These are phyloP conservation scores for Hyla sarda DNA, from an alignment of 2,113 vertebrate genomes.

Conservation along the genomic window DNA sequence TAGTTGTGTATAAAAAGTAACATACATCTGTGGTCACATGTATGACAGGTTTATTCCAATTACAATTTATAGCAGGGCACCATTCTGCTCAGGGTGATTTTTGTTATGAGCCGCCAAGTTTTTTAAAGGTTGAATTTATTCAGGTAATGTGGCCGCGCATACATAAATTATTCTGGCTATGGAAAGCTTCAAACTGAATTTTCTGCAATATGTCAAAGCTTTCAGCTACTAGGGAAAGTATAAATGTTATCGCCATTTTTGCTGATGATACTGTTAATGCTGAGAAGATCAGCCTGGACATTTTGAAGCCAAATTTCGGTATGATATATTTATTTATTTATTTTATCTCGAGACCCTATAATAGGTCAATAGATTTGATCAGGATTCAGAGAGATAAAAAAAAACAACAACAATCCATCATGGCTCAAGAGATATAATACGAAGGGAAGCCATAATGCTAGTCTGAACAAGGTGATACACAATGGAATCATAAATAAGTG, in stretches of 20 bases:
- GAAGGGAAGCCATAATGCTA: too few species aligned
- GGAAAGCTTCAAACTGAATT: slow-evolving; percentile 2
- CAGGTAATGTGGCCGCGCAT: slow-evolving; percentile 4
- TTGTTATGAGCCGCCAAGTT: slow-evolving; percentile 20
- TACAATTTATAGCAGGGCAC: slow-evolving; percentile 15
- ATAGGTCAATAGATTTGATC: too few species aligned
- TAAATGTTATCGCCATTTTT: background rate
- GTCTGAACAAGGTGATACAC: too few species aligned
- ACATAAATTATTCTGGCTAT: slow-evolving; percentile 12
- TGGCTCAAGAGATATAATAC: too few species aligned
- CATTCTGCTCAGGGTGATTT: slow-evolving; percentile 42
- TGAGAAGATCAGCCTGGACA: background rate
- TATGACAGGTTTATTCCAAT: slow-evolving; percentile 47
- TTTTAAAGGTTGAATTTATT: slow-evolving; percentile 44
- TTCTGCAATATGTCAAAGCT: background rate
- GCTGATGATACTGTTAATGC: background rate
- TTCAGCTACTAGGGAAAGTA: background rate
- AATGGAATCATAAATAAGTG: too few species aligned
- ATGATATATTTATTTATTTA: background rate
- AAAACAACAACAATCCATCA: too few species aligned
- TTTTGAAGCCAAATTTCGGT: background rate
- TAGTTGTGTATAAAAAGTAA: slow-evolving; percentile 38
- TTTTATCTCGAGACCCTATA: too few species aligned
- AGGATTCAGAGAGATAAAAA: too few species aligned
- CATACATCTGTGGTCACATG: slow-evolving; percentile 33